phyloP scores from a whole-genome alignment of 2,797 vertebrate species.

The Diceros bicornis region DNA sequence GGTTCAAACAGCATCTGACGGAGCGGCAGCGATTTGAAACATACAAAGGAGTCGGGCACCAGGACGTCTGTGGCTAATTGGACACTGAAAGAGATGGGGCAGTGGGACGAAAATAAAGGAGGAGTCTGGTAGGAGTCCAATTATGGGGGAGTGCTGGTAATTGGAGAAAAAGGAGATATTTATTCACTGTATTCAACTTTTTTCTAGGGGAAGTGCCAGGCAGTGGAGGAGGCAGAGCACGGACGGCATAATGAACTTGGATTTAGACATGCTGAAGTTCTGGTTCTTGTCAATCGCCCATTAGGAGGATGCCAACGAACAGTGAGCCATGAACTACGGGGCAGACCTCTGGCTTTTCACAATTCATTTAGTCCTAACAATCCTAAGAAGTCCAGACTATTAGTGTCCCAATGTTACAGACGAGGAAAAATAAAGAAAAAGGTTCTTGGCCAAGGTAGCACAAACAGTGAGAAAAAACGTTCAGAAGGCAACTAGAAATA shows the following conservation, averaged over 20 bases:
- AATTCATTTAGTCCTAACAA: neutral
- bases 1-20: neutral
- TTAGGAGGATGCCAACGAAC: rapidly evolving
- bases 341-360: neutral
- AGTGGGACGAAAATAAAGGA: neutral
- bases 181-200: too few species aligned
- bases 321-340: neutral
- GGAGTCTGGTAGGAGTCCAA: neutral
- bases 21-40: neutral
- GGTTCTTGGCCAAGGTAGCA: neutral
- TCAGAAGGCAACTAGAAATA: neutral
- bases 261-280: neutral
- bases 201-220: neutral
- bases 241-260: rapidly evolving
- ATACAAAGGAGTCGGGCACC: too few species aligned
- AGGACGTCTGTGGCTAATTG: too few species aligned
- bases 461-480: neutral
- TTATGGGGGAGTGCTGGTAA: neutral
- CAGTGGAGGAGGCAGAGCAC: neutral
- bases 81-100: neutral
- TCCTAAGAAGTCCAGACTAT: neutral
- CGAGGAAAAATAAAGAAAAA: neutral
- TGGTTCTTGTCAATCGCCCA: neutral
- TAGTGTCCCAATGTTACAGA: neutral
- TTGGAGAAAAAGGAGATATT: neutral